Conservation (phyloP, 2,113 vertebrate genomes). For the Vidua macroura region DNA sequence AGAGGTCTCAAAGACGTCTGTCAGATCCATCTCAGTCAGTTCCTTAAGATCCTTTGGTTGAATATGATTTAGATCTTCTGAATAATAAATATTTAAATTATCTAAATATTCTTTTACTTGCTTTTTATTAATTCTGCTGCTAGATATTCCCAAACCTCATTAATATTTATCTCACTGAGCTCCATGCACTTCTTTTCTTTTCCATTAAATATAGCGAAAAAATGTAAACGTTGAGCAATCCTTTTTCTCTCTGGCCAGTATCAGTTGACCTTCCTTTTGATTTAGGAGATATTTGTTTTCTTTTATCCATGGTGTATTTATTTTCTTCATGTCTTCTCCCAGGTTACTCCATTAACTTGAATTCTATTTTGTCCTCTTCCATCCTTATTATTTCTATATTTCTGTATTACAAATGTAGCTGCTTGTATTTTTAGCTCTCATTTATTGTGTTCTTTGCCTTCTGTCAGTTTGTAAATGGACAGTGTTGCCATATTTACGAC, state of each 20-base stretch:
- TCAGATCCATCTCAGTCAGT: slow-evolving; percentile 20
- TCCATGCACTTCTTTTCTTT: slow-evolving; percentile 36
- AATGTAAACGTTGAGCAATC: background rate
- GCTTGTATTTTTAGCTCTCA: slow-evolving; percentile 25
- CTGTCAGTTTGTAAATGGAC: background rate
- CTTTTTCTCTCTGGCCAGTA: background rate
- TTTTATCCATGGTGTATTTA: slow-evolving; percentile 26
- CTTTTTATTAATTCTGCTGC: slow-evolving; percentile 73
- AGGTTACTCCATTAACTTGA: background rate
- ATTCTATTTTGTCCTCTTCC: background rate
- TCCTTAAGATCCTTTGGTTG: slow-evolving; percentile 52
- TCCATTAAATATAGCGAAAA: slow-evolving; percentile 45
- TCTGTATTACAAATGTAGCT: slow-evolving; percentile 13
- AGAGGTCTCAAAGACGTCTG: slow-evolving; percentile 42
- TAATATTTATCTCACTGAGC: slow-evolving; percentile 72
- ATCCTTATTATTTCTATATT: slow-evolving; percentile 10
- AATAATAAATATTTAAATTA: slow-evolving; percentile 79
- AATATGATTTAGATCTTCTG: slow-evolving; percentile 51
- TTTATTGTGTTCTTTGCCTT: background rate
- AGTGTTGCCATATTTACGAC: background rate
- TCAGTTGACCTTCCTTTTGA: slow-evolving; percentile 22
- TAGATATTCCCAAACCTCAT: slow-evolving; percentile 72
- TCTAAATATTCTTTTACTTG: slow-evolving; percentile 73
- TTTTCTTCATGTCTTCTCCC: slow-evolving; percentile 15
- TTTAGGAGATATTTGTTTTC: slow-evolving; percentile 40